Evolutionary conservation across 2,797 vertebrate genomes (phyloP), one percentile per base, ranked within the genome.

Genomic region (Carapus acus): DNA sequence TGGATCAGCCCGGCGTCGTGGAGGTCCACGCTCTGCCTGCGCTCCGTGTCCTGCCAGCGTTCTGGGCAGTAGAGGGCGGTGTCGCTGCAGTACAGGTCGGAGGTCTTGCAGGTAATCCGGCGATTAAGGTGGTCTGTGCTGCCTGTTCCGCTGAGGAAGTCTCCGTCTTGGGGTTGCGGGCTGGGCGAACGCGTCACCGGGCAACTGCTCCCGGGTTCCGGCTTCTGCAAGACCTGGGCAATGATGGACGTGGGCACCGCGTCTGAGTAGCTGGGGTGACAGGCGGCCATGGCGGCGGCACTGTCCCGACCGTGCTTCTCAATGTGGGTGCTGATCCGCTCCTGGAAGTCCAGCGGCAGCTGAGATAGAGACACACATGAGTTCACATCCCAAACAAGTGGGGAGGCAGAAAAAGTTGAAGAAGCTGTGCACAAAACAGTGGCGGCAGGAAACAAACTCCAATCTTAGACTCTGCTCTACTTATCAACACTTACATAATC

Each of bases 21-120:
- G 0, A 90, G 86, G 63, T 96, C 94, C 4, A 87, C 87, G 0
- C 93, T 96, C 52, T 88, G 92, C 42, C 91, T 74, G 20, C 92
- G 88, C 61, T 91, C 83, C 2, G 76, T 78, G 8, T 77, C 88
- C 3, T 82, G 86, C 73, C 87, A 89, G 42, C 86, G 85, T 47
- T 93, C 92, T 0, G 93, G 92, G 72, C 93, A 93, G 74, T 97
- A 97, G 41, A 97, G 91, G 2, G 93, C 92, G 0, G 94, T 92
- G 69, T 99, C 95, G 0, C 96, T 97, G 85, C 92, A 91, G 79
- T 94, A 97, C 68, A 94, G 71, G 63, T 97, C 94, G 0, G 89
- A 90, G 1, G 79, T 70, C 78, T 96, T 96, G 62, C 90, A 93
- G 0, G 90, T 77, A 11, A 83, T 57, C 6, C 84, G 86, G 1